Evolutionary conservation across 2,888 invertebrate species (phyloP).

Genomic region (Sipha maydis): DNA sequence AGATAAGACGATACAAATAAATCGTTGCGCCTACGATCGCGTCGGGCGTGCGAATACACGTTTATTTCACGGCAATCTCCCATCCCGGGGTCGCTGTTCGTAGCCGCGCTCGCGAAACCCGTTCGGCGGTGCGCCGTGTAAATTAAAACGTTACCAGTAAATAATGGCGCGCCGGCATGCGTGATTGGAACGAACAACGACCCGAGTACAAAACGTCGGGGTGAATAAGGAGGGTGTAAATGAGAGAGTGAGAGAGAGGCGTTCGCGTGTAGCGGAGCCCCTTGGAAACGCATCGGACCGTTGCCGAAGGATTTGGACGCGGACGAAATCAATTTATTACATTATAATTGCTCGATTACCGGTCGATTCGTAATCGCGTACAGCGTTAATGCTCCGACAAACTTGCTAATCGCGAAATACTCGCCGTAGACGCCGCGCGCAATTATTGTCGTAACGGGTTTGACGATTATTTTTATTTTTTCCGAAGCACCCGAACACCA

Average conservation of each 20-base stretch:
- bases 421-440: background rate
- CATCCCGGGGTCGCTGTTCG: background rate
- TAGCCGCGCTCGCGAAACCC: background rate
- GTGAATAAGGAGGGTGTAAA: no score
- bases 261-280: background rate
- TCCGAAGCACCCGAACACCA: no score
- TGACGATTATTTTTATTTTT: no score
- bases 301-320: background rate
- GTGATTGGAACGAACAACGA: conserved; percentile 32
- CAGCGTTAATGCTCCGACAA: no score
- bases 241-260: background rate
- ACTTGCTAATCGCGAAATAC: background rate
- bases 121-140: background rate
- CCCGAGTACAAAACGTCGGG: conserved; percentile 28
- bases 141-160: conserved; percentile 55
- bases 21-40: no score
- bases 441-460: no score
- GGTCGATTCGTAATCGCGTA: no score
- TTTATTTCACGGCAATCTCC: conserved; percentile 8
- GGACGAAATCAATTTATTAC: background rate
- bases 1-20: no score
- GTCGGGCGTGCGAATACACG: background rate
- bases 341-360: background rate
- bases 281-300: background rate
- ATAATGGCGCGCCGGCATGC: conserved; percentile 28